phyloP scores from a whole-genome alignment of 2,797 vertebrate genomes.

The Periparus ater region DNA sequence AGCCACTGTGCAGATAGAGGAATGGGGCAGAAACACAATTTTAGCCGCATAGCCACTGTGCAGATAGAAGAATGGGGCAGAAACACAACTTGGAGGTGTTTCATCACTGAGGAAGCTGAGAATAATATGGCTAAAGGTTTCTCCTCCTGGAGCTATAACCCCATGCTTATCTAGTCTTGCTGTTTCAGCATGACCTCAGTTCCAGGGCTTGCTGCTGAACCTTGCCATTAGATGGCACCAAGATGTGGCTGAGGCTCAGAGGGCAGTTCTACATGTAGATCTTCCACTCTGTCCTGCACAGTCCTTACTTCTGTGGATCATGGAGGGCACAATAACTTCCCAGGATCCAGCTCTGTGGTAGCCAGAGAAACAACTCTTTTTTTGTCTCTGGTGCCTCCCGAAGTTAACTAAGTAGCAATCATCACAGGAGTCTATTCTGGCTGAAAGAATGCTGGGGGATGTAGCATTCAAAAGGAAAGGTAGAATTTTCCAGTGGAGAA shows the following conservation, averaged over 20 bases:
- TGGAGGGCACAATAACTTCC: background rate
- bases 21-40: background rate
- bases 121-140: background rate
- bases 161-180: background rate
- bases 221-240: background rate
- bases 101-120: background rate
- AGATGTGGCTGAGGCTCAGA: background rate
- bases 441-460: background rate
- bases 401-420: background rate
- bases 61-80: background rate
- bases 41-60: background rate
- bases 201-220: background rate
- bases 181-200: background rate
- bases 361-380: background rate
- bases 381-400: background rate
- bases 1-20: background rate
- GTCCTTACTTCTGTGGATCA: background rate
- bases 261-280: background rate
- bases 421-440: background rate
- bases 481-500: background rate
- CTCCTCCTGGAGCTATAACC: accelerated
- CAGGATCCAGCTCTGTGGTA: background rate
- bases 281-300: background rate
- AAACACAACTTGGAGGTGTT: background rate
- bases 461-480: background rate